phyloP scores from a whole-genome alignment of 2,797 vertebrate species.

The Aphelocoma californica region DNA sequence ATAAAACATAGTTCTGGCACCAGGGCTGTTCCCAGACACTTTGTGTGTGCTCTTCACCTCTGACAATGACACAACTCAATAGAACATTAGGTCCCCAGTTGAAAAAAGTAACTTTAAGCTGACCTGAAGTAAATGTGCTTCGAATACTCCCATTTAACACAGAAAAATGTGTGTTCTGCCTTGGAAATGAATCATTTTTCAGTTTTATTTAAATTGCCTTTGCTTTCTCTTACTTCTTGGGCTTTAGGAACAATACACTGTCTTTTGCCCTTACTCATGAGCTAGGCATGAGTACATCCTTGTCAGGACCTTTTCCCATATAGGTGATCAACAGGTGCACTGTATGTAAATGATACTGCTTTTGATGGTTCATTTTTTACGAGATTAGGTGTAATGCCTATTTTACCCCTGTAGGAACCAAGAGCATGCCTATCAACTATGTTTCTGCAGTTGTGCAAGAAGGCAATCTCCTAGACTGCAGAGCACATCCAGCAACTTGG shows the following conservation, averaged over 20 bases:
- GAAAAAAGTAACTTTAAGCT: neutral
- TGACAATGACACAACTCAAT: neutral
- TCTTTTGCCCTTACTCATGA: neutral
- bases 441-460: neutral
- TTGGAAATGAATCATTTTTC: neutral
- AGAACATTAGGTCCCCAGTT: neutral
- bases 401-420: neutral
- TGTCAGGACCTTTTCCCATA: neutral
- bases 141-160: neutral
- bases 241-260: neutral
- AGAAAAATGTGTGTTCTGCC: neutral
- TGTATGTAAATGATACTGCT: neutral
- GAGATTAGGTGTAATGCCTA: neutral
- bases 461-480: neutral
- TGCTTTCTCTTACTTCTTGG: neutral
- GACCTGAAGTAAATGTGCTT: neutral
- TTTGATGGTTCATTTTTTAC: neutral
- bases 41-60: neutral
- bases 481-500: neutral
- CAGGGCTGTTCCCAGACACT: neutral
- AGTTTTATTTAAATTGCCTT: neutral
- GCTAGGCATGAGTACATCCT: neutral
- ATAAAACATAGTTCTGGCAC: neutral
- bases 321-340: neutral
- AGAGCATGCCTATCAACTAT: neutral